A percentile compares a stretch with the other conserved stretches of the same genome.
Evolutionary conservation across 2,113 vertebrate genomes (phyloP).

Genomic region (Petromus typicus): DNA sequence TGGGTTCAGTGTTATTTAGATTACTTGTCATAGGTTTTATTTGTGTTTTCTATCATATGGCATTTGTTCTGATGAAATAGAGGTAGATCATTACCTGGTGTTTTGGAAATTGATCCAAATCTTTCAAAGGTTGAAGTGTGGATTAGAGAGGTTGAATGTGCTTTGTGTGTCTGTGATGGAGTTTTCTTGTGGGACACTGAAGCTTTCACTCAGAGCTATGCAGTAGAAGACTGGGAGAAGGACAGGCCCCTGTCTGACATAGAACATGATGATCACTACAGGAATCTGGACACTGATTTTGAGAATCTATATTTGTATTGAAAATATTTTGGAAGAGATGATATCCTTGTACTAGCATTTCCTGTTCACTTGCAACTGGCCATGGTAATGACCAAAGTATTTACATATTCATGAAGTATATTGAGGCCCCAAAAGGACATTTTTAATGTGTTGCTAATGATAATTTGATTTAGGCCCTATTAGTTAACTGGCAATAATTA

Average conservation of each 20-base stretch:
- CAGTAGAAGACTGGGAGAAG: not conserved
- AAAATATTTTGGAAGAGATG: not conserved
- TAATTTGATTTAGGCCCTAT: not conserved
- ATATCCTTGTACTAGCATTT: conserved; percentile 6
- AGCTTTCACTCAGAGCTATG: not conserved
- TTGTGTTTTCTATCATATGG: not conserved
- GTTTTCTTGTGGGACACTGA: not conserved
- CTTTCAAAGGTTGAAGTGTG: not conserved
- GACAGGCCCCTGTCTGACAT: not conserved
- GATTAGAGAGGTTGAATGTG: not conserved
- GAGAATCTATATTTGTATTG: not conserved
- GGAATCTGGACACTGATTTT: not conserved
- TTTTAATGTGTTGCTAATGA: not conserved
- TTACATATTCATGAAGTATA: not conserved
- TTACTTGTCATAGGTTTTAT: not conserved
- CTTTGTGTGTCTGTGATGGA: not conserved
- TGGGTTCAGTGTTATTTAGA: conserved; percentile 25
- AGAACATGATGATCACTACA: not conserved
- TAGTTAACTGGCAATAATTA: conserved; percentile 12
- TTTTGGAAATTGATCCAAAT: not conserved
- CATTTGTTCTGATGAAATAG: not conserved
- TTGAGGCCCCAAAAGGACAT: not conserved
- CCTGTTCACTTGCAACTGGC: not conserved
- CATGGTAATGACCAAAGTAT: not conserved
- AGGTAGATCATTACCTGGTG: not conserved